Base-by-base conservation (phyloP, 2,888 invertebrate genomes). In the Idaea dimidiata region DNA sequence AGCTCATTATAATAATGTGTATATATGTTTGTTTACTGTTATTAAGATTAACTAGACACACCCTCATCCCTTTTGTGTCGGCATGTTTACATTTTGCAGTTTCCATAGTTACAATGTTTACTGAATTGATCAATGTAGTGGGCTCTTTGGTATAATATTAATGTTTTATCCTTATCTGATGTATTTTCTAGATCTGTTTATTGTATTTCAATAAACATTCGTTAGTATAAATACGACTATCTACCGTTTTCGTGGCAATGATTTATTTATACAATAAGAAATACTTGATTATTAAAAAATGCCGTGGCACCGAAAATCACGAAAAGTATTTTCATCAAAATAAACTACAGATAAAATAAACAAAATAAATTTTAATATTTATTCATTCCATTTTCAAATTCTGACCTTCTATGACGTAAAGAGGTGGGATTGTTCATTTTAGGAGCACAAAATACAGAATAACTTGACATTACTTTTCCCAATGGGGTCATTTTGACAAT, bases 61-160 rank as follows among this genome's bases (percentile, higher is more conserved):
- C 72, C 69, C 72, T 72, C 71, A 69, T 64, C 70, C 67, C 71
- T 71, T 70, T 62, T 70, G 59, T 56, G 61, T 67, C 64, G 66
- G 66, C 66, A 54, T 80, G 79, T 80, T 79, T 80, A 77, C 73
- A 70, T 70, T 72, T 68, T 66, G 66, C 67, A 57, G 79, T 81
- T 77, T 63, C 78, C 66, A 76, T 77, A 72, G 78, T 67, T 64
- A 80, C 77, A 64, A 60, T 79, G 80, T 78, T 78, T 78, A 73
- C 71, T 71, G 70, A 66, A 75, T 74, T 73, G 66, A 71, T 69
- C 69, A 65, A 69, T 69, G 66, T 72, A 70, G 65, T 69, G 10
- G 31, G 58, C 32, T 24, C 54, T 54, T 53, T 16, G 54, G n/a
- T n/a, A n/a, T n/a, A 53, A 54, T 57, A 61, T 61, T 61, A 58